Conservation (phyloP, 2,888 invertebrate genomes). For the Rhogogaster chlorosoma region DNA sequence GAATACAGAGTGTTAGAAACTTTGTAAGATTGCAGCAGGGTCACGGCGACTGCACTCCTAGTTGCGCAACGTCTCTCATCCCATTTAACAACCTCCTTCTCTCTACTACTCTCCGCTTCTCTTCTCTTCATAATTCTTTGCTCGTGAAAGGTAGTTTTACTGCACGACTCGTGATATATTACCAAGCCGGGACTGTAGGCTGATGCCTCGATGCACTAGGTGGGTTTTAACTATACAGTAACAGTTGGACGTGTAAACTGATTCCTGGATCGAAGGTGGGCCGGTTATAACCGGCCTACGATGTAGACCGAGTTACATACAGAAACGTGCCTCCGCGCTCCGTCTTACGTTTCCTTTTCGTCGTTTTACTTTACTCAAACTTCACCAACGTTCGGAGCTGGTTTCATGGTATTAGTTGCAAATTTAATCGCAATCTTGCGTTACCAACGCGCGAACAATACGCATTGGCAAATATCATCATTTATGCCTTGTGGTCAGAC, state of each 20-base stretch:
- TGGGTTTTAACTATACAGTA: not conserved
- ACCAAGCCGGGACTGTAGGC: not conserved
- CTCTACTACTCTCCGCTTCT: not conserved
- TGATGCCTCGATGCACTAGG: slow-evolving; percentile 9
- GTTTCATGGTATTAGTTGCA: not conserved
- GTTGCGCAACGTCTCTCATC: slow-evolving; percentile 20
- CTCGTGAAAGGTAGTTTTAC: not conserved
- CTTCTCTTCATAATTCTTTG: not conserved
- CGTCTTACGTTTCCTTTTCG: not conserved
- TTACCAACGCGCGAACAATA: not conserved
- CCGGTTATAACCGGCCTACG: not conserved
- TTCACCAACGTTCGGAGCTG: not conserved
- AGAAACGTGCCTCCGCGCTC: not conserved
- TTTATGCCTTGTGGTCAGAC: slow-evolving; percentile 21
- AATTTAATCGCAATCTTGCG: not conserved
- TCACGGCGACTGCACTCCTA: slow-evolving; percentile 47
- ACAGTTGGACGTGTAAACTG: not conserved
- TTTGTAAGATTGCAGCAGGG: slow-evolving; percentile 38
- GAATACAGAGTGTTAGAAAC: slow-evolving; percentile 10
- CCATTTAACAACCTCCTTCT: not conserved
- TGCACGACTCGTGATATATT: not conserved
- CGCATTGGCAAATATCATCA: slow-evolving; percentile 9
- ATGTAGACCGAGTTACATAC: not conserved
- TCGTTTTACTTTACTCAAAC: not conserved
- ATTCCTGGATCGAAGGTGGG: slow-evolving; percentile 24